phyloP scores from a whole-genome alignment of 1,140 invertebrate species.

The Trichomalopsis sarcophagae region DNA sequence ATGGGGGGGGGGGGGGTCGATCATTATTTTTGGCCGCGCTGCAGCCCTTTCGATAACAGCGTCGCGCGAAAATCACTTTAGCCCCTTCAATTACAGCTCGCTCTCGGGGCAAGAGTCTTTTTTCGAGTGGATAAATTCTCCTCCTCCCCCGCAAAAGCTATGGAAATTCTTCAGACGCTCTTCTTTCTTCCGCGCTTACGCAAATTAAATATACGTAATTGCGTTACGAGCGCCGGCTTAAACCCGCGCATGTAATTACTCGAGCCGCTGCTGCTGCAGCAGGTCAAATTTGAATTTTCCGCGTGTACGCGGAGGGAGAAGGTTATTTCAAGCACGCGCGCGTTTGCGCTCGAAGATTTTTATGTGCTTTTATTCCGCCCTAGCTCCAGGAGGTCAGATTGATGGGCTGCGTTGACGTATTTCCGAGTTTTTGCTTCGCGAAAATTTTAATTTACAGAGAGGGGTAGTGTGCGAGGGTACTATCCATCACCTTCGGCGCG shows the following conservation, averaged over 20 bases:
- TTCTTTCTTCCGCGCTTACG: not conserved
- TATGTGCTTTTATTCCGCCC: no score
- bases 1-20: not conserved
- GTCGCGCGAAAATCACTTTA: not conserved
- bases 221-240: not conserved
- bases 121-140: no score
- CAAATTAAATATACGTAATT: constrained; percentile 39
- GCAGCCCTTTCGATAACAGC: not conserved
- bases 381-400: not conserved
- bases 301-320: not conserved
- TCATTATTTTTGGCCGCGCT: not conserved
- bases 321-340: no score
- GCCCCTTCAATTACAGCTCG: not conserved
- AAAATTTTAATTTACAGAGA: not conserved
- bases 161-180: not conserved
- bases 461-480: not conserved
- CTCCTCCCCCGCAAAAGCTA: not conserved
- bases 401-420: not conserved
- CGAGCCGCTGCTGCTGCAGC: not conserved
- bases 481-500: not conserved
- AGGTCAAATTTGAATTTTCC: constrained; percentile 39
- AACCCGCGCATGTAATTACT: not conserved
- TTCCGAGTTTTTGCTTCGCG: not conserved
- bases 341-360: no score
- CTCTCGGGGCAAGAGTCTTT: not conserved